Base-by-base conservation (phyloP, 2,888 invertebrate genomes). In the Onthophagus sagittarius region DNA sequence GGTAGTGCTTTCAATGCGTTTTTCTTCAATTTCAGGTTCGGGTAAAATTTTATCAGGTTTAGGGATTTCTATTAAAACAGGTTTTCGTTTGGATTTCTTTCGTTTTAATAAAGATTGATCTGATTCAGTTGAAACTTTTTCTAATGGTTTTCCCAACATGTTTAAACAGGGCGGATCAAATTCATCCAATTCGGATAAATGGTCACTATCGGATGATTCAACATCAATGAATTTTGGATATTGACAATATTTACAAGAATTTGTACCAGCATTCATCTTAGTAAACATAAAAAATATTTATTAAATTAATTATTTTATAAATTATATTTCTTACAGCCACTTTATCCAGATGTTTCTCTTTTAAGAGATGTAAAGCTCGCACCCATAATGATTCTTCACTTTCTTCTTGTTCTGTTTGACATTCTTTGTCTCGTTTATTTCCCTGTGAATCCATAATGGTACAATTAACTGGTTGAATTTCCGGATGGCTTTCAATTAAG, bases 381-480 rank as follows among this genome's bases (percentile, higher is more conserved):
- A 72, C 73, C 75, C 75, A 75, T 7, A 72, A 31, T 6, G 75
- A 75, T 23, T 65, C 71, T 39, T 75, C 72, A 14, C 71, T 71
- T 39, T 74, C 73, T 62, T 71, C 33, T 62, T 74, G 39, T 11
- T 71, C 71, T n/a, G 71, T 75, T 62, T 74, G 73, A 39, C 72
- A 70, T 23, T 71, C 69, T 3, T 62, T 33, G 15, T 71, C 70
- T 53, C 71, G 72, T 70, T 71, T 71, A 64, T 75, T 75, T 32
- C 69, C 39, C 6, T 70, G 67, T 9, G 72, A 72, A 15, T 75
- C 72, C 72, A 73, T 69, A 53, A 75, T 73, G 0, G 70, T 71
- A 23, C 75, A 75, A 73, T 76, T 67, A 11, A 76, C 75, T 5
- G 75, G 77, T 53, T 74, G 31, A 67, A 77, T 71, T 14, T 75